Conservation (phyloP, 2,888 invertebrate species). For the Epirrhoe alternata region DNA sequence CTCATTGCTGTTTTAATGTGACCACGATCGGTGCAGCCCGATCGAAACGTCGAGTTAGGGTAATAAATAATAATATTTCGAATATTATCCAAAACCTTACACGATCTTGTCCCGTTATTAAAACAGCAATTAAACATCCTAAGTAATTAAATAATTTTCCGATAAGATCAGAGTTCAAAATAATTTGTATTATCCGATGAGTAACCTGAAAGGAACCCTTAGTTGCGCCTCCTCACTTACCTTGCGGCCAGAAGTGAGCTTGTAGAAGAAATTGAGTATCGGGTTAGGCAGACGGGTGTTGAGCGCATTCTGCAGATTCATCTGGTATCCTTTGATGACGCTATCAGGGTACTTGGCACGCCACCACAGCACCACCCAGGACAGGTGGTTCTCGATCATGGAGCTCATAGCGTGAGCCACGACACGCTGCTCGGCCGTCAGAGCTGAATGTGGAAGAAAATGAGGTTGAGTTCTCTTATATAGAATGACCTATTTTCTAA, state of each 20-base stretch:
- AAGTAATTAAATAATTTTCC: too few species aligned
- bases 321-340: slow-evolving; percentile 95
- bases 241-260: slow-evolving; percentile 94
- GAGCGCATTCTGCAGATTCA: slow-evolving; percentile 94
- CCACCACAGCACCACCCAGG: slow-evolving; percentile 97
- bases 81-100: too few species aligned
- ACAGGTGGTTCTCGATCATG: slow-evolving; percentile 97
- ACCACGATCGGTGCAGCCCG: too few species aligned
- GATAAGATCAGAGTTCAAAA: background rate
- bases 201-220: slow-evolving; percentile 1
- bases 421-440: slow-evolving; percentile 94
- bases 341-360: slow-evolving; percentile 96
- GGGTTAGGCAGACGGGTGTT: slow-evolving; percentile 95
- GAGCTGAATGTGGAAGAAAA: slow-evolving; percentile 70
- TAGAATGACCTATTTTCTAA: too few species aligned
- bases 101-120: too few species aligned
- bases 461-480: slow-evolving; percentile 28
- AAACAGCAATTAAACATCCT: too few species aligned
- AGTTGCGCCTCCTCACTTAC: slow-evolving; percentile 74
- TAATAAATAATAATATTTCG: too few species aligned
- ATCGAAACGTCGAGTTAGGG: too few species aligned
- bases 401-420: slow-evolving; percentile 96
- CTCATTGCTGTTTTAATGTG: too few species aligned
- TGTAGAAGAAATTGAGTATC: slow-evolving; percentile 95
- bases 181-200: background rate